Evolutionary conservation across 1,140 invertebrate genomes (phyloP).

Genomic region (Penaeus vannamei): DNA sequence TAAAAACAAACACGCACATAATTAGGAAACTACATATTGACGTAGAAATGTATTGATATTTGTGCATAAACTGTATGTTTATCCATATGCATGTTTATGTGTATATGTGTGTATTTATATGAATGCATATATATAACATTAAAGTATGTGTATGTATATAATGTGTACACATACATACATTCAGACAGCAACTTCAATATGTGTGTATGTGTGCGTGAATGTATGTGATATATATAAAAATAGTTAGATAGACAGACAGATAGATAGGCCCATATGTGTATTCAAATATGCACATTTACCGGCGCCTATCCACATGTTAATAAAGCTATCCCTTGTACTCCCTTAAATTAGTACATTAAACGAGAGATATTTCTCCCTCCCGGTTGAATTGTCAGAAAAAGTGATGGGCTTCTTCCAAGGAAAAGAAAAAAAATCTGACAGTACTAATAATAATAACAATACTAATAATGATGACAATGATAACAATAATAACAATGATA

Average conservation of each 20-base stretch:
- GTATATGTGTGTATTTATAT: background rate
- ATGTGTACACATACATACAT: background rate
- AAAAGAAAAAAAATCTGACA: background rate
- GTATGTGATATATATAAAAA: no score
- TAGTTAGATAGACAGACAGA: no score
- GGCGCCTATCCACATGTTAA: background rate
- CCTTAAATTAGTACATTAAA: no score
- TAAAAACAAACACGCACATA: no score
- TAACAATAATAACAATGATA: no score
- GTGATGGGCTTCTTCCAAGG: background rate
- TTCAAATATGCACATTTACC: background rate
- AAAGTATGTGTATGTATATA: background rate
- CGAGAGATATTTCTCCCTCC: no score
- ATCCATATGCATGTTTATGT: background rate
- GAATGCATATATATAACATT: no score
- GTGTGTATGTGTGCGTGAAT: background rate
- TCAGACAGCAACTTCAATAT: background rate
- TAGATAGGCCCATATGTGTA: no score
- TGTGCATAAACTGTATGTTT: background rate
- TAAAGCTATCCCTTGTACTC: no score
- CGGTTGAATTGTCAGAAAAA: no score
- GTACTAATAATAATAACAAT: no score
- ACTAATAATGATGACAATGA: no score
- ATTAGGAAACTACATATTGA: background rate
- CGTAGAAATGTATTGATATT: background rate